Evolutionary conservation across 2,888 invertebrate genomes (phyloP), one percentile per base, ranked within the genome.

Genomic region (Plagiodera versicolora): DNA sequence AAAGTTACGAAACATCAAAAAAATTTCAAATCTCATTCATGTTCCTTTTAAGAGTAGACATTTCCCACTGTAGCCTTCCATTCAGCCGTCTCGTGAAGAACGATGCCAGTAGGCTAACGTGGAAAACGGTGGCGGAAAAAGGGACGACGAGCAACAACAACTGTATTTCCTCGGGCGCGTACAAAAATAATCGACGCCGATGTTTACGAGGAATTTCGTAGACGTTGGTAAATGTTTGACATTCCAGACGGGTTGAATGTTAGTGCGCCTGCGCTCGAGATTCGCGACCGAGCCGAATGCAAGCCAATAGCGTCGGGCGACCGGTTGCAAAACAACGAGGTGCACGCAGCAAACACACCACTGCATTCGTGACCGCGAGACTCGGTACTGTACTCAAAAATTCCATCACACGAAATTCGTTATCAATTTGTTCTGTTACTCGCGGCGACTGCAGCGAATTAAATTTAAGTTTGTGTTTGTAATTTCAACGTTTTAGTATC

Each of bases 251-350:
- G 74, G 74, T 74, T 72, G 71, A 70, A 39, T 50, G 28, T 11
- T n/a, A 17, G 47, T 56, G 65, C 76, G 75, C 76, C 71, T 72
- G 76, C 70, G 72, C 72, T 66, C n/a, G n/a, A n/a, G n/a, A n/a
- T n/a, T n/a, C n/a, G n/a, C n/a, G n/a, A n/a, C 70, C 74, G 74
- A 76, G 74, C 75, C 71, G 74, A 77, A 77, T 78, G 78, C 77
- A 75, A 69, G 66, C 62, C 59, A 66, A 69, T 68, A 67, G 18
- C 16, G 17, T 18, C 45, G 45, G 74, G 73, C 73, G 78, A 77
- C 77, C 74, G 76, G 75, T 76, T 77, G 79, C 80, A 78, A 79
- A n/a, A 79, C 79, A 78, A 79, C 77, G 78, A 74, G 74, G 75
- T 78, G 79, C 80, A 79, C 77, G 11, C 32, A 32, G 78, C n/a